These are phyloP conservation scores for Intellagama lesueurii DNA, from an alignment of 2,797 vertebrate species.

Conservation along the genomic window DNA sequence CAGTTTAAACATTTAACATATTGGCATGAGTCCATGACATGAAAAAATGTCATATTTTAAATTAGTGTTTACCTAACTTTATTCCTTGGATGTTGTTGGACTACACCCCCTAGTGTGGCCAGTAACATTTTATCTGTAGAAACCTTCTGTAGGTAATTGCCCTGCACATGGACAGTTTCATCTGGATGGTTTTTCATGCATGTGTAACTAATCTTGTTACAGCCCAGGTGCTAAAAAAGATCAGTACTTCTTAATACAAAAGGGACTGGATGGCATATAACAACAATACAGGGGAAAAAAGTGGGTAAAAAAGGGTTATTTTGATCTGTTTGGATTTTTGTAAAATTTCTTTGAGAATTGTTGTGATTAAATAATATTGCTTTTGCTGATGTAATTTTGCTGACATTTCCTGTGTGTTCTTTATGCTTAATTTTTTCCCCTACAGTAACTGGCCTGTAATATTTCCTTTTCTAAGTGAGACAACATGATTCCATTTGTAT, in stretches of 20 bases:
- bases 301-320: not conserved
- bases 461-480: constrained; percentile 50
- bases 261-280: not conserved
- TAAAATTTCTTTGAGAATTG: not conserved
- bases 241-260: too few species aligned
- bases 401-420: not conserved
- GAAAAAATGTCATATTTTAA: not conserved
- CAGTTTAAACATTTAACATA: not conserved
- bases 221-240: not conserved
- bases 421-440: not conserved
- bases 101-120: not conserved
- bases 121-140: not conserved
- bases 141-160: not conserved
- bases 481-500: constrained; percentile 65
- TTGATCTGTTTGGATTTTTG: not conserved
- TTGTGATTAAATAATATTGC: not conserved
- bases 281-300: not conserved
- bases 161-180: not conserved
- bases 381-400: not conserved
- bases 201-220: not conserved
- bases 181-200: too few species aligned
- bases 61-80: not conserved
- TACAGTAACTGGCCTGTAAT: not conserved
- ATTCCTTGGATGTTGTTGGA: not conserved
- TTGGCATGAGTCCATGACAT: not conserved